A percentile compares a stretch with the other conserved stretches of the same genome.
Conservation (phyloP, 2,888 invertebrate genomes). For the Callyntrura guangdongensis region DNA sequence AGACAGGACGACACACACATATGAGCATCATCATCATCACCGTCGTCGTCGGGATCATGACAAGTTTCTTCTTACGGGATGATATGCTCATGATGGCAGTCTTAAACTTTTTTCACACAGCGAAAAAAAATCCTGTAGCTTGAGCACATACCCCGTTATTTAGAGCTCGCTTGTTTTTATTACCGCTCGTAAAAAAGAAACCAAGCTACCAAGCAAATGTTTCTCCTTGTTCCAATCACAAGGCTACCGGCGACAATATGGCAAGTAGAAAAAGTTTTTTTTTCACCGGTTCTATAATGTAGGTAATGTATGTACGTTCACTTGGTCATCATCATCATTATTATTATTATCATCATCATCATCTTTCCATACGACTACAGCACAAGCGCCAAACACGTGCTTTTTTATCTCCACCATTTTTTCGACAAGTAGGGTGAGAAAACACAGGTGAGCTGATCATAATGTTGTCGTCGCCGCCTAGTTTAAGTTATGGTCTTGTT, state of each 20-base stretch:
- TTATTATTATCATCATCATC: not conserved
- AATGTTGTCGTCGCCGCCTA: slow-evolving; percentile 69
- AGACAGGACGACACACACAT: not conserved
- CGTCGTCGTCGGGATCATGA: slow-evolving; percentile 23
- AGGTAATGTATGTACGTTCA: not conserved
- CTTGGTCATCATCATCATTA: slow-evolving; percentile 17
- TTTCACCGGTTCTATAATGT: too few species aligned
- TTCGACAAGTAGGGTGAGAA: slow-evolving; percentile 69
- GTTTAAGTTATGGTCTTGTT: slow-evolving; percentile 58
- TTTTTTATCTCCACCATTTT: slow-evolving; percentile 52
- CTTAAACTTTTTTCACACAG: not conserved
- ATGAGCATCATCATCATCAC: slow-evolving; percentile 36
- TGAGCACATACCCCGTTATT: not conserved
- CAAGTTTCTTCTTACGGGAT: not conserved
- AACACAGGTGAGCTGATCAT: slow-evolving; percentile 71
- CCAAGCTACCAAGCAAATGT: slow-evolving; percentile 67
- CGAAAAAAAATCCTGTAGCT: slow-evolving; percentile 10
- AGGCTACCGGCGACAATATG: not conserved
- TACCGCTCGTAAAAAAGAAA: slow-evolving; percentile 63
- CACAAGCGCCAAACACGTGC: slow-evolving; percentile 33
- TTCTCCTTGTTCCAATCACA: not conserved
- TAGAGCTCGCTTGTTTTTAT: slow-evolving; percentile 62
- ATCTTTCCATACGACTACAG: not conserved
- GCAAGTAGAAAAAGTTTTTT: not conserved
- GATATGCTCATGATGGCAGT: not conserved